These are phyloP conservation scores for Bombus ignitus DNA, from an alignment of 1,140 invertebrate species.

Conservation along the genomic window DNA sequence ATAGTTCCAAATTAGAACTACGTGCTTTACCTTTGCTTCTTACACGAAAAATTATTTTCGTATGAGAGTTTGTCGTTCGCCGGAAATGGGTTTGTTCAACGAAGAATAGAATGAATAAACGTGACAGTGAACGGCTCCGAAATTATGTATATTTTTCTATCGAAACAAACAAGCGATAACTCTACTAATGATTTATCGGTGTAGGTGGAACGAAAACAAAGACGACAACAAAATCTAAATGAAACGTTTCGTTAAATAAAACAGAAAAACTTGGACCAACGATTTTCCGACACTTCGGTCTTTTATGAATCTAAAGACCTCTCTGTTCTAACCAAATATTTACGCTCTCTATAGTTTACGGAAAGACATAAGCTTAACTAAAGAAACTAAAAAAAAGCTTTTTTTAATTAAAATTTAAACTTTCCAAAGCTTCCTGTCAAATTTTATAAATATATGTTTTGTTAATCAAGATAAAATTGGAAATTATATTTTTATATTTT, in stretches of 20 bases:
- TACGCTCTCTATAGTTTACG: neutral
- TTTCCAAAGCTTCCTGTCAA: neutral
- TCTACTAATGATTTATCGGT: conserved; percentile 42
- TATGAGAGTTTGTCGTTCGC: neutral
- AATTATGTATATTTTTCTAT: conserved; percentile 51
- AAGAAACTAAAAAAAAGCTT: neutral
- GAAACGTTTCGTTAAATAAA: neutral
- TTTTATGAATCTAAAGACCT: neutral
- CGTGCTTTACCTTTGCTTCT: no score
- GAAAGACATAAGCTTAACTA: no score
- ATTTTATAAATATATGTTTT: neutral
- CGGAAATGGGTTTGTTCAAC: conserved; percentile 28
- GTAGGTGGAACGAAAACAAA: conserved; percentile 24
- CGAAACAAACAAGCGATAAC: conserved; percentile 28
- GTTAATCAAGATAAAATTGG: neutral
- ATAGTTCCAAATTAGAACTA: neutral
- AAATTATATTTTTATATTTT: neutral
- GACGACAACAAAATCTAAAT: neutral
- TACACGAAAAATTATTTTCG: neutral
- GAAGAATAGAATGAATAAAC: neutral
- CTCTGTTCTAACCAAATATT: neutral
- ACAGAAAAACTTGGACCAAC: neutral
- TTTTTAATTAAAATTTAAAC: neutral
- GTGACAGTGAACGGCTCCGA: neutral
- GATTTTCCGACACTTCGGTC: neutral